Evolutionary conservation across 2,888 invertebrate species (phyloP).

Genomic region (Drosophila bunnanda): DNA sequence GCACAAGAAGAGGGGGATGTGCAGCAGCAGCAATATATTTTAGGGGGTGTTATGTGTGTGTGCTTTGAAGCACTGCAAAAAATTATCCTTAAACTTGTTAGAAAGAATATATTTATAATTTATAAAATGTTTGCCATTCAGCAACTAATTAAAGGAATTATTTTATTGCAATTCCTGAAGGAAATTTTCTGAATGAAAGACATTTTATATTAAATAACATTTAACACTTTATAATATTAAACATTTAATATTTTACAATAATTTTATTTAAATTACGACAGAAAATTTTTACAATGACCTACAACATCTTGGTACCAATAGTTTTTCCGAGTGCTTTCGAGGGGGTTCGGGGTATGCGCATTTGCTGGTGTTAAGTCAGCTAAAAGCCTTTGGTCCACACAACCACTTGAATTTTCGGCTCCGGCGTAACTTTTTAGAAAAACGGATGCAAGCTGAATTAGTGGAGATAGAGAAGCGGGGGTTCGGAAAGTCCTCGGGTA

Average conservation of each 20-base stretch:
- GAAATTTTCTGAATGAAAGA: neutral
- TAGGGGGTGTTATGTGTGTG: slow-evolving; percentile 48
- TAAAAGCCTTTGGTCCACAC: slow-evolving; percentile 67
- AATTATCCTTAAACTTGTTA: neutral
- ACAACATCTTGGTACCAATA: neutral
- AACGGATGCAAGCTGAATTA: slow-evolving; percentile 73
- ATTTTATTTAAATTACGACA: neutral
- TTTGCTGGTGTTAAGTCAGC: slow-evolving; percentile 73
- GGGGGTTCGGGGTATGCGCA: slow-evolving; percentile 33
- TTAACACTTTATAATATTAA: too few relatives aligned
- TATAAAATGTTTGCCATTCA: too few relatives aligned
- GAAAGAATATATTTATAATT: too few relatives aligned
- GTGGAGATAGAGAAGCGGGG: slow-evolving; percentile 18
- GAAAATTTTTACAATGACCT: neutral
- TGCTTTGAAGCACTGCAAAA: slow-evolving; percentile 5
- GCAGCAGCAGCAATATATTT: slow-evolving; percentile 57
- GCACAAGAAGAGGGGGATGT: slow-evolving; percentile 12
- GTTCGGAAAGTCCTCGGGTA: slow-evolving; percentile 7
- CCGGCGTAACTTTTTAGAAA: slow-evolving; percentile 69
- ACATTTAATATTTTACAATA: too few relatives aligned
- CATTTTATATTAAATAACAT: neutral
- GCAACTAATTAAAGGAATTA: neutral
- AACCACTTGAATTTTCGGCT: slow-evolving; percentile 71
- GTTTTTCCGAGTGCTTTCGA: slow-evolving; percentile 16
- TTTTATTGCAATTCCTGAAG: neutral